Conservation (phyloP, 1,140 invertebrate species). For the Pseudomyrmex pallidus region DNA sequence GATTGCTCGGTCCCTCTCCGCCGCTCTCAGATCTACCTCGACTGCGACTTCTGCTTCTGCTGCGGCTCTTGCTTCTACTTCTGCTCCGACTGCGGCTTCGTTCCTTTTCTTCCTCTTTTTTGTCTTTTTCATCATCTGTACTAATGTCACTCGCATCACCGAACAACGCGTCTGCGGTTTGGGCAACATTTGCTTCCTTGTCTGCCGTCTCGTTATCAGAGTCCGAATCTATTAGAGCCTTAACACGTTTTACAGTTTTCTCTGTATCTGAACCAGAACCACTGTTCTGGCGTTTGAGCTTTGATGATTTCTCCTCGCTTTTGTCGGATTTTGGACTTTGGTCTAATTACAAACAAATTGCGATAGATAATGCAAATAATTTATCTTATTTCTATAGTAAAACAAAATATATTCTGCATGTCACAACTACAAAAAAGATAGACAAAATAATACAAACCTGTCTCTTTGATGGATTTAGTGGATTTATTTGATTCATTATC, state of each 20-base stretch:
- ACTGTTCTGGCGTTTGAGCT: constrained; percentile 75
- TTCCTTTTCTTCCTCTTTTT: constrained; percentile 80
- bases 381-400: background rate
- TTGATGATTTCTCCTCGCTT: constrained; percentile 58
- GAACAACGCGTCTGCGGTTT: constrained; percentile 93
- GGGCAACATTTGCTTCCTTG: constrained; percentile 80
- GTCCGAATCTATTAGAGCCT: constrained; percentile 85
- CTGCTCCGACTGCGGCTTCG: constrained; percentile 77
- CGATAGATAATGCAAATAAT: background rate
- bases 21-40: constrained; percentile 81
- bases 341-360: constrained; percentile 47
- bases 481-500: constrained; percentile 81
- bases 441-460: constrained; percentile 62
- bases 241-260: constrained; percentile 79
- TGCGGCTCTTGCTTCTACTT: constrained; percentile 76
- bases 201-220: constrained; percentile 84
- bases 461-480: constrained; percentile 73
- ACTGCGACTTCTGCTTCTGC: constrained; percentile 79
- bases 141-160: constrained; percentile 97
- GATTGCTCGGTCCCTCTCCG: constrained; percentile 78
- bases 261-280: constrained; percentile 79
- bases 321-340: constrained; percentile 72
- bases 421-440: background rate
- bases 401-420: background rate
- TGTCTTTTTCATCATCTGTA: constrained; percentile 90